These are phyloP conservation scores for Anoncus sp. DNA, from an alignment of 2,888 invertebrate species.

Conservation along the genomic window DNA sequence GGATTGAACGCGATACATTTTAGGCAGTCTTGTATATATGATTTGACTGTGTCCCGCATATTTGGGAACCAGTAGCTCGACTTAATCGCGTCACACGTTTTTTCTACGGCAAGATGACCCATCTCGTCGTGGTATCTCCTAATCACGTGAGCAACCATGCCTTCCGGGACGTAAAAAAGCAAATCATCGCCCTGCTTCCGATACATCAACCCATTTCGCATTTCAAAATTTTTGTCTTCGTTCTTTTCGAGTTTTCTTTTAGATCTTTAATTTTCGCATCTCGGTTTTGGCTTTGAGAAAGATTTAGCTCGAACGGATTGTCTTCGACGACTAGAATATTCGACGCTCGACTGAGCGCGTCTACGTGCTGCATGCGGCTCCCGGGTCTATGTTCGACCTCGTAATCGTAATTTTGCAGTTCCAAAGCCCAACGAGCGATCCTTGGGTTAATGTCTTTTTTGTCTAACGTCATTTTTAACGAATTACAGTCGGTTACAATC, in stretches of 20 bases:
- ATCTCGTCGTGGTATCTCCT: neutral
- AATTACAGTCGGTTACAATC: no score
- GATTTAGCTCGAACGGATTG: neutral
- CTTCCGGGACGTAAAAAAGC: no score
- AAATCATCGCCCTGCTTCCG: no score
- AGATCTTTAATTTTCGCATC: neutral
- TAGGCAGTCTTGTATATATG: slow-evolving; percentile 51
- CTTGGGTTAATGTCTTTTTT: slow-evolving; percentile 65
- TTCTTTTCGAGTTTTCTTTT: neutral
- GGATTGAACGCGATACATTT: slow-evolving; percentile 68
- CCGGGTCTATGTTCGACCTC: no score
- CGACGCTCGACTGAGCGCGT: no score
- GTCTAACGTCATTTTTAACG: no score
- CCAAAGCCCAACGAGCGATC: slow-evolving; percentile 47
- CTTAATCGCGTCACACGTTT: slow-evolving; percentile 7
- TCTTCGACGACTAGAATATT: neutral
- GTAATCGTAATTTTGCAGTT: no score
- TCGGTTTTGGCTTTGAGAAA: neutral
- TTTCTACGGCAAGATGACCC: slow-evolving; percentile 9
- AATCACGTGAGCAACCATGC: neutral
- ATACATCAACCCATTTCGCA: no score
- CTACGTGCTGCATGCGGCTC: no score
- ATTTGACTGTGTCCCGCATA: no score
- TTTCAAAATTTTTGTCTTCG: neutral
- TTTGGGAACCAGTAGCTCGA: no score